These are phyloP conservation scores for Sebastes variabilis DNA, from an alignment of 2,797 vertebrate species.

Conservation along the genomic window DNA sequence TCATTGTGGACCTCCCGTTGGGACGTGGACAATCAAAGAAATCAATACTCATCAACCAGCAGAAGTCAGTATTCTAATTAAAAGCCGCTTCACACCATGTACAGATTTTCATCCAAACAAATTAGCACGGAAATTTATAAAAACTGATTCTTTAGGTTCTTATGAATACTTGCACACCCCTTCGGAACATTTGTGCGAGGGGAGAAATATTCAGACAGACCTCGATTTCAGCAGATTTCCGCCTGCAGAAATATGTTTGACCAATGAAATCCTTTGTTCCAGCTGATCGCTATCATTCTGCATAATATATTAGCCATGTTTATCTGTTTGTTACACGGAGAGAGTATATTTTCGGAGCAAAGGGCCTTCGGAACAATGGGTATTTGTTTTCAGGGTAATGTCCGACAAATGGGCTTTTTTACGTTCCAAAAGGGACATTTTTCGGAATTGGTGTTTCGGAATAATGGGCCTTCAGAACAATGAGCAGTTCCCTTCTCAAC, in stretches of 20 bases:
- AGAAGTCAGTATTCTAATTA: background rate
- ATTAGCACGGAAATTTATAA: background rate
- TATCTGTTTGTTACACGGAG: background rate
- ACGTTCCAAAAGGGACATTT: background rate
- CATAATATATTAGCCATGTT: background rate
- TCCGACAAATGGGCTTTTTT: background rate
- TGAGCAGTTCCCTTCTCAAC: background rate
- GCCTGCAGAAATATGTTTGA: background rate
- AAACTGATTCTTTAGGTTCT: no score
- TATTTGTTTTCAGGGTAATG: background rate
- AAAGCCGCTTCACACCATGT: no score
- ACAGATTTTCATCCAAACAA: no score
- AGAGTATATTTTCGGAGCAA: background rate
- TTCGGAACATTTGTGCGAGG: no score
- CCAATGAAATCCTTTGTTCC: background rate
- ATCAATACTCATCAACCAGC: conserved; percentile 1
- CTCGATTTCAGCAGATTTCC: background rate
- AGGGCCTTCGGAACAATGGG: background rate
- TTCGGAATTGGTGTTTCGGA: no score
- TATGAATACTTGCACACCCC: no score
- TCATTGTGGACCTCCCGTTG: background rate
- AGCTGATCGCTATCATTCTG: background rate
- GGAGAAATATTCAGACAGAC: background rate
- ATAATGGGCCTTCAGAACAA: no score
- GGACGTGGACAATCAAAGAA: background rate